phyloP scores from a whole-genome alignment of 2,888 invertebrate genomes.

The Trichopoda pennipes region DNA sequence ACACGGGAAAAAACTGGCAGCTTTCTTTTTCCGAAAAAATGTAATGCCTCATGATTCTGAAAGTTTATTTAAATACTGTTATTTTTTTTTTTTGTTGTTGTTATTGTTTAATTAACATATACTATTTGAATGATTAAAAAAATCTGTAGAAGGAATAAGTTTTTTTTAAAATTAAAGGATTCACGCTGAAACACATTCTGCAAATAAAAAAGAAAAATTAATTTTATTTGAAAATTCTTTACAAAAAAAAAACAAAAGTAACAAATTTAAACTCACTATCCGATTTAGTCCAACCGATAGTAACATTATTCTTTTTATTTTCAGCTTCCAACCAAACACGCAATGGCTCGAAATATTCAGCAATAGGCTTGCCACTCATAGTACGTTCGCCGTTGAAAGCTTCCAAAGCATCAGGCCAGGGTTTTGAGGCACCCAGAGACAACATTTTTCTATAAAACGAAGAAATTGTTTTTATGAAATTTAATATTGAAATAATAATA shows the following conservation, averaged over 20 bases:
- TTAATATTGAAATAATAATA: too few relatives aligned
- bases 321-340: conserved; percentile 88
- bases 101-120: too few relatives aligned
- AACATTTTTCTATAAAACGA: conserved; percentile 84
- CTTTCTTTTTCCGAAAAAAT: too few relatives aligned
- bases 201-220: not conserved
- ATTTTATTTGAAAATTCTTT: not conserved
- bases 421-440: conserved; percentile 87
- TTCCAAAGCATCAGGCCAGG: conserved; percentile 93
- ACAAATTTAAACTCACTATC: conserved; percentile 73
- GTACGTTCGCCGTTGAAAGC: conserved; percentile 88
- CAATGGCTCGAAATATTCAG: conserved; percentile 91
- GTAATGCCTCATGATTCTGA: too few relatives aligned
- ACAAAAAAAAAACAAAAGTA: too few relatives aligned
- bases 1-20: too few relatives aligned
- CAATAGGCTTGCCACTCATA: conserved; percentile 88
- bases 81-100: too few relatives aligned
- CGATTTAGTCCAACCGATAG: conserved; percentile 84
- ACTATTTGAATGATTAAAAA: not conserved
- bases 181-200: not conserved
- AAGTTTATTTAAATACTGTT: too few relatives aligned
- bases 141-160: not conserved
- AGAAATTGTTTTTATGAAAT: too few relatives aligned
- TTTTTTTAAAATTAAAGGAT: not conserved
- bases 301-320: conserved; percentile 86